Evolutionary conservation across 2,113 vertebrate genomes (phyloP).

Genomic region (Rhinichthys klamathensis): DNA sequence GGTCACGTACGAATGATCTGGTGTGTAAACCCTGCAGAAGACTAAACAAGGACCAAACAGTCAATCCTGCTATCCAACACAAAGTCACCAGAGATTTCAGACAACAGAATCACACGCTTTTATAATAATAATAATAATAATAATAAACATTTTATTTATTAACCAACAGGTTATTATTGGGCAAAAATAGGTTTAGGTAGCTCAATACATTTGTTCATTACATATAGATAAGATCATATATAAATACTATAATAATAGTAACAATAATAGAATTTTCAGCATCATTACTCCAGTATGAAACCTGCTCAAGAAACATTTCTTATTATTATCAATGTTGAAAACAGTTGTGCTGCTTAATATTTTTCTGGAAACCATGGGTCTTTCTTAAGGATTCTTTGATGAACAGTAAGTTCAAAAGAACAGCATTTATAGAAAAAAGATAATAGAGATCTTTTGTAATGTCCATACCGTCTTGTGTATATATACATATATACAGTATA

Average conservation of each 20-base stretch:
- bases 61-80: neutral
- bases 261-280: neutral
- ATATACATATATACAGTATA: neutral
- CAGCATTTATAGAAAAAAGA: no score
- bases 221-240: no score
- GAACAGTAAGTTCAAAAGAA: neutral
- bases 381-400: neutral
- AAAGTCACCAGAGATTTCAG: neutral
- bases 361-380: neutral
- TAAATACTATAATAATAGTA: no score
- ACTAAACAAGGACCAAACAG: conserved; percentile 69
- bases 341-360: neutral
- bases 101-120: neutral
- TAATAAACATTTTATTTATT: neutral
- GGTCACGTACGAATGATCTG: conserved; percentile 96
- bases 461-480: no score
- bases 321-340: neutral
- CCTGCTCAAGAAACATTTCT: neutral
- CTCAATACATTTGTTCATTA: neutral
- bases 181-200: neutral
- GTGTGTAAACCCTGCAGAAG: conserved; percentile 97
- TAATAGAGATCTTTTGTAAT: no score
- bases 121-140: neutral
- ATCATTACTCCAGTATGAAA: neutral
- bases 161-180: neutral